These are phyloP conservation scores for Andrena trimmerana DNA, from an alignment of 2,888 invertebrate species.

Conservation along the genomic window DNA sequence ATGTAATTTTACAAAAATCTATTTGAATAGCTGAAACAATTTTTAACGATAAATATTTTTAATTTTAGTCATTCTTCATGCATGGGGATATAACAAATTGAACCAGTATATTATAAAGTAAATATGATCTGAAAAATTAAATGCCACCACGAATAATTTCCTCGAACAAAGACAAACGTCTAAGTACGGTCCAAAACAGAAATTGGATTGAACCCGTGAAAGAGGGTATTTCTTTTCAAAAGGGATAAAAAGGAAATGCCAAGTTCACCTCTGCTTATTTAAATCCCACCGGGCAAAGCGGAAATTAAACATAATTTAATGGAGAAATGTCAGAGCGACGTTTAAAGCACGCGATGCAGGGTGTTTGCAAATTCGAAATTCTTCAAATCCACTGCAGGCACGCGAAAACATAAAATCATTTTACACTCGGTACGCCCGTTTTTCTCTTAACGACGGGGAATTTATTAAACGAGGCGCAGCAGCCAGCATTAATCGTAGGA, in stretches of 20 bases:
- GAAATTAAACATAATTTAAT: constrained; percentile 5
- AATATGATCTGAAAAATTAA: no score
- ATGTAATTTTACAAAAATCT: no score
- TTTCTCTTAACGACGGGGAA: not conserved
- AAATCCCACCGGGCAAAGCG: not conserved
- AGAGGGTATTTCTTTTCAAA: not conserved
- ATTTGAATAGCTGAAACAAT: no score
- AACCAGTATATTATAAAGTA: no score
- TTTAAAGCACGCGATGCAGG: not conserved
- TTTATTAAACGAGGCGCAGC: not conserved
- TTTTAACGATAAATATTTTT: no score
- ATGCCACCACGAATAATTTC: no score
- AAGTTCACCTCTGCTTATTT: not conserved
- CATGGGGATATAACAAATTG: no score
- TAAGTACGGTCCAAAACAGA: not conserved
- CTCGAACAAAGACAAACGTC: no score
- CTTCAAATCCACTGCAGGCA: not conserved
- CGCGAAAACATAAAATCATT: not conserved
- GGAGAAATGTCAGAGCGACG: not conserved
- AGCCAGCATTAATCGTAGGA: not conserved
- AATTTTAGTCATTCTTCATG: no score
- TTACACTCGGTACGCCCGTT: not conserved
- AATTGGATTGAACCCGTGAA: not conserved
- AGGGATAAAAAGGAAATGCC: not conserved
- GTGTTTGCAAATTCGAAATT: not conserved